Percentiles rank a stretch among this genome's conserved stretches.
These are phyloP conservation scores for Numenius phaeopus DNA, from an alignment of 2,797 vertebrate species.

Conservation along the genomic window DNA sequence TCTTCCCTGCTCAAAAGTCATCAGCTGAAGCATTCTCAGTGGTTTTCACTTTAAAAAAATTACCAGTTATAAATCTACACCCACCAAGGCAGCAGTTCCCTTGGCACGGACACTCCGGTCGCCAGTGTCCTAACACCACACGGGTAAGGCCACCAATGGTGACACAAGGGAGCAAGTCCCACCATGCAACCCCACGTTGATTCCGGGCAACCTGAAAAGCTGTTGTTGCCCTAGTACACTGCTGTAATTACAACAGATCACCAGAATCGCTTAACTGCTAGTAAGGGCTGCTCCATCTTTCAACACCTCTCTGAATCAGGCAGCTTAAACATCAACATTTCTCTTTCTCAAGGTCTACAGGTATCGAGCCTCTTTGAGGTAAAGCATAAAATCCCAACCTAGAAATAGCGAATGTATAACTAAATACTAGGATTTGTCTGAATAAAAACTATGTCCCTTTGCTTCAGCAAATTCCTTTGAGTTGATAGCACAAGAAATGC, in stretches of 20 bases:
- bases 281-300: background rate
- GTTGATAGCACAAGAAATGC: slow-evolving; percentile 6
- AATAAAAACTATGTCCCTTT: background rate
- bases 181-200: background rate
- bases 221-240: background rate
- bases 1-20: background rate
- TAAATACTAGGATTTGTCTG: slow-evolving; percentile 3
- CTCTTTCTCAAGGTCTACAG: background rate
- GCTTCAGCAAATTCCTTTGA: slow-evolving; percentile 47
- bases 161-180: background rate
- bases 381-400: slow-evolving; percentile 5
- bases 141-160: background rate
- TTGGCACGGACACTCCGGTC: fast-evolving
- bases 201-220: background rate
- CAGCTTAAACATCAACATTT: background rate
- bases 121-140: background rate
- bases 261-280: background rate
- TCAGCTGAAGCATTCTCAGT: background rate
- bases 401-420: background rate
- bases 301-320: background rate
- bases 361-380: background rate
- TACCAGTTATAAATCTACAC: background rate
- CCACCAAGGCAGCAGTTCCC: background rate
- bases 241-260: background rate
- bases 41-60: background rate